These are phyloP conservation scores for Calliopsis andreniformis DNA, from an alignment of 1,140 invertebrate genomes.

Conservation along the genomic window DNA sequence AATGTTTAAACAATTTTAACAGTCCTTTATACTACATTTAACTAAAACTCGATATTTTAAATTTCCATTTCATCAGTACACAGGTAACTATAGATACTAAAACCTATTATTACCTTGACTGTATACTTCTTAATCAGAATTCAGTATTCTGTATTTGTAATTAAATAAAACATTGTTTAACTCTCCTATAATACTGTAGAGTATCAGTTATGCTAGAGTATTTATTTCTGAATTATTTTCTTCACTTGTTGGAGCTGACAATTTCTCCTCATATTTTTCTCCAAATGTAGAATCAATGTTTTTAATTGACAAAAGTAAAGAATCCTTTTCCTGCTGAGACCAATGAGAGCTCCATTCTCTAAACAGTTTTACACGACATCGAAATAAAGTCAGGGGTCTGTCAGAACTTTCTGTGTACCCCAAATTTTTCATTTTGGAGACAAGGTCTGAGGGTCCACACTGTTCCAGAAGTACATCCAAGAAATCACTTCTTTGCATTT, in stretches of 20 bases:
- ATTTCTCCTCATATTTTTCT: conserved; percentile 85
- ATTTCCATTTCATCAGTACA: too few species aligned
- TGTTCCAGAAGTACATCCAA: conserved; percentile 88
- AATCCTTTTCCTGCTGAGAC: conserved; percentile 88
- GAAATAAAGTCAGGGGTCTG: conserved; percentile 92
- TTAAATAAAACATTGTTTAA: conserved; percentile 15
- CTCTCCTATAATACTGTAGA: not conserved
- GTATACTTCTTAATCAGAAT: not conserved
- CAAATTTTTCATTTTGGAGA: conserved; percentile 85
- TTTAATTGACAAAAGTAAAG: conserved; percentile 85
- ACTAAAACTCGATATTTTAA: too few species aligned
- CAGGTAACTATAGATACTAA: conserved; percentile 50
- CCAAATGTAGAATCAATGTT: conserved; percentile 87
- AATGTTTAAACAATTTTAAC: too few species aligned
- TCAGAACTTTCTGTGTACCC: conserved; percentile 83
- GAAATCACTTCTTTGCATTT: conserved; percentile 92
- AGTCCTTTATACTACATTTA: too few species aligned
- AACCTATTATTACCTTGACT: conserved; percentile 5
- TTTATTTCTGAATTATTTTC: conserved; percentile 50
- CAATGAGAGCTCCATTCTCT: conserved; percentile 92
- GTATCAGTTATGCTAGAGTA: not conserved
- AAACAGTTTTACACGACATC: conserved; percentile 94
- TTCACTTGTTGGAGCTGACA: conserved; percentile 66
- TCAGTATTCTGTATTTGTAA: not conserved
- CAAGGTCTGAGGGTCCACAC: conserved; percentile 82